Percentiles rank a stretch among this genome's conserved stretches.
These are phyloP conservation scores for Phortica magna DNA, from an alignment of 2,888 invertebrate species.

Conservation along the genomic window DNA sequence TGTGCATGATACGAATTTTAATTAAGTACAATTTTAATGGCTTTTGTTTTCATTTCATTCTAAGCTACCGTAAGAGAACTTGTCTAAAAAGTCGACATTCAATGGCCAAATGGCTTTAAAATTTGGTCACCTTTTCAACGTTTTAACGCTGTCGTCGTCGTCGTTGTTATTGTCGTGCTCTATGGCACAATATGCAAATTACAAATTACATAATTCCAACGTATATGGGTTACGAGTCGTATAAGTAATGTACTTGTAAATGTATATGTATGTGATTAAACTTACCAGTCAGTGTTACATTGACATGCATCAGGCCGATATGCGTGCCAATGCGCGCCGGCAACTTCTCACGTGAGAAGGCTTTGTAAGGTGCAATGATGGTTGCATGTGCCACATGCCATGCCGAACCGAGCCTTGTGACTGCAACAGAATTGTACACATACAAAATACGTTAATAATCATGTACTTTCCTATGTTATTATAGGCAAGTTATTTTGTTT, in stretches of 20 bases:
- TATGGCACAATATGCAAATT: neutral
- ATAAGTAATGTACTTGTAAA: slow-evolving; percentile 27
- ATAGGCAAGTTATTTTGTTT: neutral
- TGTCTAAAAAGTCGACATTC: neutral
- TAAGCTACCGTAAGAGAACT: neutral
- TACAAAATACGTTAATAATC: slow-evolving; percentile 24
- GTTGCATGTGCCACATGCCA: slow-evolving; percentile 94
- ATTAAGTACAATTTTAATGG: neutral
- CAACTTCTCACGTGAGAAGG: slow-evolving; percentile 92
- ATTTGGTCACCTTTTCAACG: neutral
- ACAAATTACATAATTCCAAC: slow-evolving; percentile 7
- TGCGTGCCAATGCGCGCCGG: slow-evolving; percentile 93
- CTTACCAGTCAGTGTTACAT: slow-evolving; percentile 94
- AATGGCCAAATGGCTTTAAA: neutral
- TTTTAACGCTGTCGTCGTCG: neutral
- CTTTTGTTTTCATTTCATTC: neutral
- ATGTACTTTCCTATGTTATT: slow-evolving; percentile 35
- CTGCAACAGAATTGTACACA: slow-evolving; percentile 79
- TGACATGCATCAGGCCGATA: slow-evolving; percentile 95
- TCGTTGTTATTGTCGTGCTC: neutral
- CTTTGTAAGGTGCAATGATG: slow-evolving; percentile 91
- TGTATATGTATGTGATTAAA: slow-evolving; percentile 33
- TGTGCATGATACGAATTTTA: neutral
- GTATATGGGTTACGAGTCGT: neutral
- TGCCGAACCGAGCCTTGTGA: slow-evolving; percentile 92